Conservation (phyloP, 2,797 vertebrate genomes). For the Micrastur ruficollis region DNA sequence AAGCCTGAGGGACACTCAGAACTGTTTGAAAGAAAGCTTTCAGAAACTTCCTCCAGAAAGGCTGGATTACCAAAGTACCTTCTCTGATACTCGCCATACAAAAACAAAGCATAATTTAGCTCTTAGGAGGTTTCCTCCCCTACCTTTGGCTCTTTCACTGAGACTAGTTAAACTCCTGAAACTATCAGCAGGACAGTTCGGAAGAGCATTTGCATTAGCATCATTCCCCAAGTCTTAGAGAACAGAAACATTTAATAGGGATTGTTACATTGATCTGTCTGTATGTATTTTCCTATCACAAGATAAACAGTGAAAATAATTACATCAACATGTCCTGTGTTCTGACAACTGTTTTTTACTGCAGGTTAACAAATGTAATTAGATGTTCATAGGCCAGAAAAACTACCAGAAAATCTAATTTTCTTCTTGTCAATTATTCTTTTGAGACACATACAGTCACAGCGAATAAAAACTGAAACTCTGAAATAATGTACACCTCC, state of each 20-base stretch:
- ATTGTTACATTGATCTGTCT: neutral
- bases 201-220: neutral
- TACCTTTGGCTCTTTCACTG: neutral
- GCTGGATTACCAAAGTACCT: neutral
- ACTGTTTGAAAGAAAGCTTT: neutral
- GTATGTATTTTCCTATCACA: neutral
- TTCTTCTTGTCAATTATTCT: neutral
- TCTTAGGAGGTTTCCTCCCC: neutral
- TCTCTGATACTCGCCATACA: neutral
- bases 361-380: slow-evolving; percentile 31
- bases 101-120: neutral
- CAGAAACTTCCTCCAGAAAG: neutral
- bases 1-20: neutral
- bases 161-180: neutral
- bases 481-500: neutral
- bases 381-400: neutral
- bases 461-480: neutral
- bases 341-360: neutral
- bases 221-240: neutral
- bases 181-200: neutral
- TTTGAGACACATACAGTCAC: neutral
- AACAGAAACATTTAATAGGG: neutral
- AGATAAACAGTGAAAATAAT: slow-evolving; percentile 34
- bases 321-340: neutral
- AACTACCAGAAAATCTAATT: slow-evolving; percentile 22